A percentile compares a stretch with the other conserved stretches of the same genome.
These are phyloP conservation scores for Anolis carolinensis DNA, from an alignment of 2,113 vertebrate genomes.

Conservation along the genomic window DNA sequence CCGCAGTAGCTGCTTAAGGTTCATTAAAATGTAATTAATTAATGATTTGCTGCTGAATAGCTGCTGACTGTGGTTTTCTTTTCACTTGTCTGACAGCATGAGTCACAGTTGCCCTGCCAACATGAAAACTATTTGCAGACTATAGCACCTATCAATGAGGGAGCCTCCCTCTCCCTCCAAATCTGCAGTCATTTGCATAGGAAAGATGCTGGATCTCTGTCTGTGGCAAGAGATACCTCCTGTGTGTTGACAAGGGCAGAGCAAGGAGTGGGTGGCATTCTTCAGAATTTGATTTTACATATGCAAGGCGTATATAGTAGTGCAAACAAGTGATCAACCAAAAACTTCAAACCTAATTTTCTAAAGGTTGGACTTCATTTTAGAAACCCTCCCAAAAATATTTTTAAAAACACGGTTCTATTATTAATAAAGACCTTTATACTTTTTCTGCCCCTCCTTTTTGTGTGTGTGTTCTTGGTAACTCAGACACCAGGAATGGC, in stretches of 20 bases:
- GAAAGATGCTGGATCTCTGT: conserved; percentile 62
- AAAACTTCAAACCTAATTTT: conserved; percentile 32
- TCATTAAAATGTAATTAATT: conserved; percentile 94
- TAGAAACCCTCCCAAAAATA: conserved; percentile 4
- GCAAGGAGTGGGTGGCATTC: background rate
- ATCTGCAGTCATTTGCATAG: conserved; percentile 75
- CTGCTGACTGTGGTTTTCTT: conserved; percentile 88
- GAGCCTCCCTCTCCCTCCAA: conserved; percentile 47
- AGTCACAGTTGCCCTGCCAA: conserved; percentile 85
- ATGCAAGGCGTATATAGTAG: background rate
- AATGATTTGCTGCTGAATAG: conserved; percentile 89
- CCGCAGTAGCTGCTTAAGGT: conserved; percentile 86
- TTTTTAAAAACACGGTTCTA: background rate
- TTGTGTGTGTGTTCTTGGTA: background rate
- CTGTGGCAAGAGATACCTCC: conserved; percentile 36
- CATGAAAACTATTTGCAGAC: conserved; percentile 85
- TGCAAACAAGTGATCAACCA: conserved; percentile 20
- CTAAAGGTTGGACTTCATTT: conserved; percentile 27
- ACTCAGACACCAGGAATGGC: conserved; percentile 32
- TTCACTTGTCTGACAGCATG: conserved; percentile 84
- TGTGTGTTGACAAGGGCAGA: background rate
- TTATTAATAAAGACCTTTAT: conserved; percentile 34
- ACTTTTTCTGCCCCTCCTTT: background rate
- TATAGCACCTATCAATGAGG: conserved; percentile 83
- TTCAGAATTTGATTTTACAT: conserved; percentile 29